These are phyloP conservation scores for Clarias batrachus DNA, from an alignment of 2,113 vertebrate species.

Conservation along the genomic window DNA sequence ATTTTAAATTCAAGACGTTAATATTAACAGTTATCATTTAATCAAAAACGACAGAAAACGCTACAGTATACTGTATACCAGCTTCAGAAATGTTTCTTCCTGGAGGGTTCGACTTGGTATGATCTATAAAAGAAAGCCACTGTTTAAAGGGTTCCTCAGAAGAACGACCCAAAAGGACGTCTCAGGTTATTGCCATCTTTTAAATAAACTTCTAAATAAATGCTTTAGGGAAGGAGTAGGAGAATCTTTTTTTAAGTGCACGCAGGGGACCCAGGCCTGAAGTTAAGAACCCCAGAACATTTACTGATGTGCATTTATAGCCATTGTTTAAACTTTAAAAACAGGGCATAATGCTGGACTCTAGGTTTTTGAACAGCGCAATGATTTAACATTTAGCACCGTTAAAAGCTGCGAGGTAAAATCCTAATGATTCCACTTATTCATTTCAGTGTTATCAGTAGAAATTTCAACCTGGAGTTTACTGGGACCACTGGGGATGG, in stretches of 20 bases:
- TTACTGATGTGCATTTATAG: neutral
- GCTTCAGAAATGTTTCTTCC: neutral
- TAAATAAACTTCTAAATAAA: neutral
- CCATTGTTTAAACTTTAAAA: neutral
- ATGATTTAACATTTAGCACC: neutral
- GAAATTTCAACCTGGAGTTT: no score
- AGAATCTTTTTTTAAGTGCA: neutral
- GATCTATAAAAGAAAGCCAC: neutral
- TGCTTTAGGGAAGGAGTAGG: neutral
- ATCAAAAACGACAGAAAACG: neutral
- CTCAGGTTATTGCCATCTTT: neutral
- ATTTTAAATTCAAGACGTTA: neutral
- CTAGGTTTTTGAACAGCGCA: neutral
- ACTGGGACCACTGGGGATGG: no score
- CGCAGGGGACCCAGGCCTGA: neutral
- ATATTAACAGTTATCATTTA: neutral
- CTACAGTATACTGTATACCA: neutral
- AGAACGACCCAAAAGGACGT: neutral
- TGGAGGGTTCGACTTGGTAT: neutral
- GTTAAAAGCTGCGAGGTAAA: neutral
- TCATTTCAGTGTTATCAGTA: neutral
- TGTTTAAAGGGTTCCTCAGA: neutral
- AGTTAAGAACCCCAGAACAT: neutral
- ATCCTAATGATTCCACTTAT: neutral
- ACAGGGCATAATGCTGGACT: neutral